Conservation (phyloP, 1,140 invertebrate genomes). For the Zaprionus vittiger region DNA sequence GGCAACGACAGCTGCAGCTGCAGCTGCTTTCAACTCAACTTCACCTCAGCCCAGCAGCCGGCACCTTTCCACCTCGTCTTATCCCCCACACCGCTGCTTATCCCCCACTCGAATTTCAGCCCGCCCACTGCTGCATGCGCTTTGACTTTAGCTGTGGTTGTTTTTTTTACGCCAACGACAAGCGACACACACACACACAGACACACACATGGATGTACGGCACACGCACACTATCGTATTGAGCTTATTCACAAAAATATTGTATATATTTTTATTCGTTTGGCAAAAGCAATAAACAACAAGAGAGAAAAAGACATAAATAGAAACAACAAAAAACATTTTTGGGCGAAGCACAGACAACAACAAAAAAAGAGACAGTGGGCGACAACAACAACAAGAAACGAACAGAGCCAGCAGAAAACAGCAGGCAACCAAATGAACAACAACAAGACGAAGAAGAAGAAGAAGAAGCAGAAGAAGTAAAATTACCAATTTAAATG, state of each 20-base stretch:
- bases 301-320: conserved; percentile 50
- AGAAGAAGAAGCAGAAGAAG: conserved; percentile 18
- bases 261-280: conserved; percentile 80
- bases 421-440: conserved; percentile 24
- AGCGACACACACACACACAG: conserved; percentile 46
- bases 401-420: conserved; percentile 38
- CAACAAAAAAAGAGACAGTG: conserved; percentile 50
- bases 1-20: conserved; percentile 25
- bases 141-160: conserved; percentile 56
- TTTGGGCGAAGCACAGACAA: conserved; percentile 50
- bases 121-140: conserved; percentile 65
- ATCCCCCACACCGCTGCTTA: conserved; percentile 39
- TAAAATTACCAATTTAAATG: conserved; percentile 79
- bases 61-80: conserved; percentile 21
- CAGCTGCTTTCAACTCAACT: conserved; percentile 63
- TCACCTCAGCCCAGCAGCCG: conserved; percentile 34
- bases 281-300: conserved; percentile 77
- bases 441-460: conserved; percentile 22
- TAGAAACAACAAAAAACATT: conserved; percentile 62
- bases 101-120: conserved; percentile 50
- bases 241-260: conserved; percentile 74
- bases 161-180: conserved; percentile 67
- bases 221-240: conserved; percentile 45
- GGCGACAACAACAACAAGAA: conserved; percentile 64
- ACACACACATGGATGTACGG: conserved; percentile 34